Conservation (phyloP, 2,888 invertebrate genomes). For the Oasisia sp. region DNA sequence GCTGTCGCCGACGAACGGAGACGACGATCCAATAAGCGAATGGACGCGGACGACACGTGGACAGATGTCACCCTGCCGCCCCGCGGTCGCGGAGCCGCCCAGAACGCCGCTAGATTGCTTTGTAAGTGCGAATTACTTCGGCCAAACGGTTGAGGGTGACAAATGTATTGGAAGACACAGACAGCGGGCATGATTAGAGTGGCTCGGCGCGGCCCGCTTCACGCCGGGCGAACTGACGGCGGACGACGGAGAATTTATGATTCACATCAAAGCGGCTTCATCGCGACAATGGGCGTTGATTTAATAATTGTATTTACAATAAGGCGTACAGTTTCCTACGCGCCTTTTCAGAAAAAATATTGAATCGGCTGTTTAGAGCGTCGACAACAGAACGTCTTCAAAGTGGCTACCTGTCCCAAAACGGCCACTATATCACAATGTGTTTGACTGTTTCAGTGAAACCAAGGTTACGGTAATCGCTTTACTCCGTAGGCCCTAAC, state of each 20-base stretch:
- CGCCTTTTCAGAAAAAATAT: not conserved
- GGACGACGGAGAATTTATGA: not conserved
- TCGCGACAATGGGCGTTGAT: not conserved
- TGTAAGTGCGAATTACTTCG: conserved; percentile 17
- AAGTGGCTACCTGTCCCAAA: not conserved
- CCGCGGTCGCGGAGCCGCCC: not conserved
- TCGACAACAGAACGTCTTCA: not conserved
- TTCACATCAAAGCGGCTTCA: not conserved
- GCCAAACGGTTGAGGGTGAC: conserved; percentile 4
- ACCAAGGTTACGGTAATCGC: not conserved
- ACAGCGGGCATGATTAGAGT: not conserved
- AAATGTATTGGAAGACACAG: not conserved
- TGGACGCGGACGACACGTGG: not conserved
- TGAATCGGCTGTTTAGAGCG: not conserved
- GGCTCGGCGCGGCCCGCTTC: not conserved
- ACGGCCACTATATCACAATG: not conserved
- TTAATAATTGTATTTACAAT: not conserved
- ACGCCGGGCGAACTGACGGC: not conserved
- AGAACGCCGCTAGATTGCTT: not conserved
- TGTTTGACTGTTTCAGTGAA: not conserved
- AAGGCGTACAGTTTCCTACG: not conserved
- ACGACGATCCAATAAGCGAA: not conserved
- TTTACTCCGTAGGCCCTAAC: too few species aligned
- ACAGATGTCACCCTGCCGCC: conserved; percentile 13
- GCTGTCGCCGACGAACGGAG: not conserved